Percentiles rank a stretch among this genome's conserved stretches.
These are phyloP conservation scores for Ammodramus savannarum DNA, from an alignment of 2,113 vertebrate genomes.

Conservation along the genomic window DNA sequence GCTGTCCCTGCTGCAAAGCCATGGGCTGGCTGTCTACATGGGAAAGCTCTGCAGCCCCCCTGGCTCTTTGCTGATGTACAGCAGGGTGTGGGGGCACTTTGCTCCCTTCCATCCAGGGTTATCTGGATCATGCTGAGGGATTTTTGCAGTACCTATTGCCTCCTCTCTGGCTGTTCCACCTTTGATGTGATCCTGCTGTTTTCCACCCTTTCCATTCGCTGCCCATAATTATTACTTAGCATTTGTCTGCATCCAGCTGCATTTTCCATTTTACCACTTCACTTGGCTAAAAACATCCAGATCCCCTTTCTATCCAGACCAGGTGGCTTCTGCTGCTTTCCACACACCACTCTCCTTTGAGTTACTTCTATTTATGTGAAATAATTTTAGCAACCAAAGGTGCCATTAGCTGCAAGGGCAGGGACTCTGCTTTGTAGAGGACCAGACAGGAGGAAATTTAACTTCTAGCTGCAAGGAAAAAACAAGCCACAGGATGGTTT, in stretches of 20 bases:
- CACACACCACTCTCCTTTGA: background rate
- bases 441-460: background rate
- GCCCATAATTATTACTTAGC: background rate
- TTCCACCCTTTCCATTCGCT: background rate
- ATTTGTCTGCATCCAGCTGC: background rate
- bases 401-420: background rate
- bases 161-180: background rate
- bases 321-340: background rate
- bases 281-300: background rate
- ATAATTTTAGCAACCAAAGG: background rate
- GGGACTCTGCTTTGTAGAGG: background rate
- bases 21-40: accelerated
- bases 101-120: background rate
- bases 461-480: background rate
- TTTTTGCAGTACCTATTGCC: background rate
- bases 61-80: background rate
- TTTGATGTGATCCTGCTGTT: background rate
- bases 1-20: background rate
- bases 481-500: background rate
- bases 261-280: background rate
- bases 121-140: background rate
- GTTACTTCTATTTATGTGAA: background rate
- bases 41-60: background rate
- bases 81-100: background rate
- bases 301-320: background rate